Evolutionary conservation across 2,113 vertebrate species (phyloP).

Genomic region (Urocynchramus pylzowi): DNA sequence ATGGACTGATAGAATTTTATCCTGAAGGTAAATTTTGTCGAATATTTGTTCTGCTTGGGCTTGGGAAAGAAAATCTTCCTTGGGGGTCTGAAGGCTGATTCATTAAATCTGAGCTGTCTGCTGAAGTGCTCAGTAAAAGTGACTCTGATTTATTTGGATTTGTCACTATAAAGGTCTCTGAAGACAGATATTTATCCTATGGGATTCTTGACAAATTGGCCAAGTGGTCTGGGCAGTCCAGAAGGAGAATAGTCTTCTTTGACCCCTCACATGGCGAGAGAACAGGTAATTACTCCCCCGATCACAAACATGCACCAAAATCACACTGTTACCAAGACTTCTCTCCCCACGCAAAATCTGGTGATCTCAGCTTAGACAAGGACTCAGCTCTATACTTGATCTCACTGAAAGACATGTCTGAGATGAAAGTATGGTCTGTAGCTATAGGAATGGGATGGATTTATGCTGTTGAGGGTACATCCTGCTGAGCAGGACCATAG

Average conservation of each 20-base stretch:
- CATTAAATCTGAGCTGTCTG: constrained; percentile 63
- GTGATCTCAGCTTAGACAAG: neutral
- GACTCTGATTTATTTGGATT: constrained; percentile 77
- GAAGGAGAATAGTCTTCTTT: constrained; percentile 35
- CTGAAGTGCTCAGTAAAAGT: constrained; percentile 66
- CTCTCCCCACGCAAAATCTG: neutral
- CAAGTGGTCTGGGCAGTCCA: constrained; percentile 4
- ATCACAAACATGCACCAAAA: neutral
- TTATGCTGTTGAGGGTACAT: neutral
- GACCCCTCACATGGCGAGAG: constrained; percentile 38
- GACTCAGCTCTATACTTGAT: neutral
- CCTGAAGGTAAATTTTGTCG: neutral
- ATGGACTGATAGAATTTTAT: neutral
- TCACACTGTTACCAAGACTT: neutral
- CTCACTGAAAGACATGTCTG: neutral
- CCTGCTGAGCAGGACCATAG: neutral
- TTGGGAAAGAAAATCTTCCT: constrained; percentile 47
- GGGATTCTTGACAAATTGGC: constrained; percentile 73
- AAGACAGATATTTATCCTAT: constrained; percentile 73
- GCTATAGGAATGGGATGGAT: neutral
- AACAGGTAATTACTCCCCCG: constrained; percentile 27
- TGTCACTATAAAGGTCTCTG: constrained; percentile 70
- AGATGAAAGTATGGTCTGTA: neutral
- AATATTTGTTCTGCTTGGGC: neutral
- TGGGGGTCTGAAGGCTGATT: constrained; percentile 67